A percentile compares a stretch with the other conserved stretches of the same genome.
These are phyloP conservation scores for Pachliopta kotzebuea DNA, from an alignment of 2,888 invertebrate genomes.

Conservation along the genomic window DNA sequence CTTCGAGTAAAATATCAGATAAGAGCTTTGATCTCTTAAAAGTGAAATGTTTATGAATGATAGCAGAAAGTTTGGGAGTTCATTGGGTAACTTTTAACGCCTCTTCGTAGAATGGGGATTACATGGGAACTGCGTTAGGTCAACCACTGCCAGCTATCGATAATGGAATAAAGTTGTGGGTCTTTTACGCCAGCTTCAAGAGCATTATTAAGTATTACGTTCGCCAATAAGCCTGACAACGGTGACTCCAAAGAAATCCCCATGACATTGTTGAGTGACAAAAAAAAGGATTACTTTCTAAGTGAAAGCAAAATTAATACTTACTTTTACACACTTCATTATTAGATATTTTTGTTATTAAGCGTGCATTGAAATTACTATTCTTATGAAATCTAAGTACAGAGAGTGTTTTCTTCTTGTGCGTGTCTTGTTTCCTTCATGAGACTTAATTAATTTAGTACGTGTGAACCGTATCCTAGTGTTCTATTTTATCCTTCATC, in stretches of 20 bases:
- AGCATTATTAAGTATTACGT: slow-evolving; percentile 26
- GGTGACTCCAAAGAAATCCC: slow-evolving; percentile 12
- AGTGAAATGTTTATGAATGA: slow-evolving; percentile 76
- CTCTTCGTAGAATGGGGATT: slow-evolving; percentile 60
- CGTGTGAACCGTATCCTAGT: no score
- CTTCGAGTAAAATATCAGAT: slow-evolving; percentile 58
- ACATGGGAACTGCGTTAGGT: slow-evolving; percentile 73
- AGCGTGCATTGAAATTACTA: no score
- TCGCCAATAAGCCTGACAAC: slow-evolving; percentile 22
- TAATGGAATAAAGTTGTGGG: slow-evolving; percentile 65
- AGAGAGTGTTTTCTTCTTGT: no score
- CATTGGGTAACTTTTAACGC: slow-evolving; percentile 58
- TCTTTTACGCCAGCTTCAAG: slow-evolving; percentile 41
- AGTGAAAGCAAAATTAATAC: no score
- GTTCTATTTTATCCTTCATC: no score
- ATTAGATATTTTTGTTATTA: no score
- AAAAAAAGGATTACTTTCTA: neutral
- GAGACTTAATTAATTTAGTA: no score
- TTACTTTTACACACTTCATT: no score
- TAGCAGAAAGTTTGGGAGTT: slow-evolving; percentile 59
- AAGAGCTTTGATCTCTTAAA: slow-evolving; percentile 47
- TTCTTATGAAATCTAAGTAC: no score
- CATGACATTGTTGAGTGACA: slow-evolving; percentile 1
- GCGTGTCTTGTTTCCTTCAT: no score
- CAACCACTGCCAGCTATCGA: slow-evolving; percentile 49